Base-by-base conservation (phyloP, 1,140 invertebrate genomes). In the Hesperophylax magnus region DNA sequence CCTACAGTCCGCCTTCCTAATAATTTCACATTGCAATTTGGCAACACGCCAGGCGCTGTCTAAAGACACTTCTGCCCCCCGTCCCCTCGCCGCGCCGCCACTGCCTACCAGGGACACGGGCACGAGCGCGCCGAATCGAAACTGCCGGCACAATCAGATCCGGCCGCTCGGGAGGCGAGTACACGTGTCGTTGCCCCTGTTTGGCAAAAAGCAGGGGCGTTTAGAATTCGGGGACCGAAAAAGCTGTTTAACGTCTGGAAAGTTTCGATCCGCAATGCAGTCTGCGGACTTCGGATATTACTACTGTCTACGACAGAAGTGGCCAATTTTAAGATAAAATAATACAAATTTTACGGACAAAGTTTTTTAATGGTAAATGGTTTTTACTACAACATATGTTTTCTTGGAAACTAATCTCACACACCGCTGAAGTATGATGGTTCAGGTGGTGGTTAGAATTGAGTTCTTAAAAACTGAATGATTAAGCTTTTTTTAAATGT, bases 231-330 rank as follows among this genome's bases (percentile, higher is more conserved):
- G 63, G 22, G 22, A 4, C 31, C 18, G 58, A 20, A 61, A 67
- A 67, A 67, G 14, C 63, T 22, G 63, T 34, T 34, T 34, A 27
- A 31, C 63, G 63, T 67, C 63, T 67, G 63, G 63, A 67, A 67
- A 67, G 63, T 67, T 67, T 67, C 31, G 63, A 61, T 34, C 63
- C 8, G 63, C 63, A 67, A 11, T 67, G 63, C 63, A 27, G 63
- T 67, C 22, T 22, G 24, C 63, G n/a, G 22, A 27, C 22, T 27
- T n/a, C 7, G 22, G n/a, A 22, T 27, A n/a, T 22, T 17, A 67
- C n/a, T 22, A 67, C 31, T n/a, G 63, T 67, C 63, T 67, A 67
- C 17, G 11, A 31, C 58, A 27, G 31, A 17, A 67, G 20, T 31
- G 24, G 24, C n/a, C 39, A 47, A 14, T 47, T 14, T 14, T 47